phyloP scores from a whole-genome alignment of 2,797 vertebrate species.

The Myotis vivesi region DNA sequence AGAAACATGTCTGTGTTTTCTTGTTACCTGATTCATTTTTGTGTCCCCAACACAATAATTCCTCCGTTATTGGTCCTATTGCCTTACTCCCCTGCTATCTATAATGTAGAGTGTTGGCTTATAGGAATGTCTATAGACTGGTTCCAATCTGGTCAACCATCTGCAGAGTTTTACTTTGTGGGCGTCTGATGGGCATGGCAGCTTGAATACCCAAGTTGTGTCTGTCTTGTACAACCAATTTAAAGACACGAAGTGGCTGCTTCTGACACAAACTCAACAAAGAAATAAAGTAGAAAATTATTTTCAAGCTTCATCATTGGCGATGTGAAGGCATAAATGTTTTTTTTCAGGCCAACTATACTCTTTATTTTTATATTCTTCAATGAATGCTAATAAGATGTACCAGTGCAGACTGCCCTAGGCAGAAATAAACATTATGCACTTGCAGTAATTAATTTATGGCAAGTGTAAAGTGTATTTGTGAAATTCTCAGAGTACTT shows the following conservation, averaged over 20 bases:
- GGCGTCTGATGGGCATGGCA: not conserved
- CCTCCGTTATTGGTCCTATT: not conserved
- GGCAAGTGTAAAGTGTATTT: conserved; percentile 55
- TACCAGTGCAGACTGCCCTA: not conserved
- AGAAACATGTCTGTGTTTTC: not conserved
- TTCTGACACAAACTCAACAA: not conserved
- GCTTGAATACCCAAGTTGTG: not conserved
- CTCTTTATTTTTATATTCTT: conserved; percentile 53
- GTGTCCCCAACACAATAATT: not conserved
- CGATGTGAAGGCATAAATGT: conserved; percentile 40
- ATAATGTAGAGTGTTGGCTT: not conserved
- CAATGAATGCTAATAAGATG: conserved; percentile 57
- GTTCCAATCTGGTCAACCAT: not conserved
- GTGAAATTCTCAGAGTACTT: conserved; percentile 46
- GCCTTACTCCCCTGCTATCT: not conserved
- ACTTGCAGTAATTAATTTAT: conserved; percentile 72
- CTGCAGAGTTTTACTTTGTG: not conserved
- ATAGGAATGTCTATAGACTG: not conserved
- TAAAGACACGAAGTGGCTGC: not conserved
- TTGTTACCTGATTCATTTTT: not conserved
- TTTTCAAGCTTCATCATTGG: conserved; percentile 50
- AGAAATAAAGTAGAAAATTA: conserved; percentile 57
- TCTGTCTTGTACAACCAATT: conserved; percentile 5
- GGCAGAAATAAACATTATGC: conserved; percentile 59
- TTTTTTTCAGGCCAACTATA: conserved; percentile 58